Percentiles rank a stretch among this genome's conserved stretches.
Evolutionary conservation across 2,113 vertebrate genomes (phyloP).

Genomic region (Capreolus pygargus): DNA sequence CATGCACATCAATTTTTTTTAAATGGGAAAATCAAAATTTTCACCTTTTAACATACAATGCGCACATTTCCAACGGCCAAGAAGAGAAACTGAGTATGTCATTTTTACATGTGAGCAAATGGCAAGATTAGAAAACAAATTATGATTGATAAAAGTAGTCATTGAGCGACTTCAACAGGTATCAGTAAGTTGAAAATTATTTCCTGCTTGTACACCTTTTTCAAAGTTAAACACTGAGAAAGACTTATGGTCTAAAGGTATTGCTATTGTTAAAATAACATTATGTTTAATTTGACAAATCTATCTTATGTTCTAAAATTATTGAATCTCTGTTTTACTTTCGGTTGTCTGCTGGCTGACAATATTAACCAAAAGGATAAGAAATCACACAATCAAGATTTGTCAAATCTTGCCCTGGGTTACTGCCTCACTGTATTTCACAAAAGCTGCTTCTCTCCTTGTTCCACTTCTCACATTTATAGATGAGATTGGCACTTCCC

Average conservation of each 20-base stretch:
- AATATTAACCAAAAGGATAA: slow-evolving; percentile 53
- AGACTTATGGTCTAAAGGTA: slow-evolving; percentile 39
- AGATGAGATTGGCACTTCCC: slow-evolving; percentile 43
- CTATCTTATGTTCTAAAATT: not conserved
- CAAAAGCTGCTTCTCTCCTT: not conserved
- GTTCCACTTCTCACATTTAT: slow-evolving; percentile 32
- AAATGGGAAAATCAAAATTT: not conserved
- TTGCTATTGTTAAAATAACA: slow-evolving; percentile 62
- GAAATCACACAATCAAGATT: slow-evolving; percentile 53
- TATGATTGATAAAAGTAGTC: not conserved
- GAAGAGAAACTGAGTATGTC: not conserved
- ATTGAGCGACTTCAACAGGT: not conserved
- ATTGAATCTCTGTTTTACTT: slow-evolving; percentile 16
- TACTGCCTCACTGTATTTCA: not conserved
- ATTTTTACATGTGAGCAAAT: slow-evolving; percentile 48
- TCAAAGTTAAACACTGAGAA: slow-evolving; percentile 41
- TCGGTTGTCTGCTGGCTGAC: slow-evolving; percentile 2
- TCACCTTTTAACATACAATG: slow-evolving; percentile 47
- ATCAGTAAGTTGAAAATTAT: not conserved
- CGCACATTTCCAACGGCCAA: slow-evolving; percentile 16
- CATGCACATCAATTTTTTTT: not conserved
- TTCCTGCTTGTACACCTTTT: slow-evolving; percentile 36
- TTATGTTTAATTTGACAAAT: slow-evolving; percentile 69
- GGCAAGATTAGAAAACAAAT: not conserved
- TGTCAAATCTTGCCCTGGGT: not conserved